phyloP scores from a whole-genome alignment of 1,140 invertebrate genomes.

The Trissolcus basalis region DNA sequence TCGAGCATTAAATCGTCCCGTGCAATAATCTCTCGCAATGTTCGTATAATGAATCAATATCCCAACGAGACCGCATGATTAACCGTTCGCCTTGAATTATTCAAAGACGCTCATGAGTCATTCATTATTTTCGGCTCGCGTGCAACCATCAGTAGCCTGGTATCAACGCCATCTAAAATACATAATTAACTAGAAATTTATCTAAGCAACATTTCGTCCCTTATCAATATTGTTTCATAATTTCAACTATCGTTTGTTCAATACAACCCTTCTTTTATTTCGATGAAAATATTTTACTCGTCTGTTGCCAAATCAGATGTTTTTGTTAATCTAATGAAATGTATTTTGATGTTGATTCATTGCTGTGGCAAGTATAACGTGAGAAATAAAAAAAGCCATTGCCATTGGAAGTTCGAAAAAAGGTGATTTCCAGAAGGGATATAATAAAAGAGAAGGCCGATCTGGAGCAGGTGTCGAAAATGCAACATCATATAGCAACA shows the following conservation, averaged over 20 bases:
- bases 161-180: constrained; percentile 45
- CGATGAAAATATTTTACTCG: too few species aligned
- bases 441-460: constrained; percentile 27
- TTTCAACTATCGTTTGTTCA: not conserved
- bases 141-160: constrained; percentile 17
- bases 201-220: constrained; percentile 15
- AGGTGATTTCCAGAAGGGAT: constrained; percentile 10
- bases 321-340: too few species aligned
- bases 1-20: constrained; percentile 58
- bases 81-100: constrained; percentile 51
- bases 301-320: too few species aligned
- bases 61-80: constrained; percentile 51
- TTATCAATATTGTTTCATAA: constrained; percentile 8
- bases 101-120: constrained; percentile 54
- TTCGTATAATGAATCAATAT: constrained; percentile 59
- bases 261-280: too few species aligned
- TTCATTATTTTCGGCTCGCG: constrained; percentile 48
- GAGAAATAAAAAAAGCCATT: constrained; percentile 23
- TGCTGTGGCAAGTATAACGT: not conserved
- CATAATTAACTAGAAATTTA: constrained; percentile 46
- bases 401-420: constrained; percentile 5
- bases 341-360: not conserved
- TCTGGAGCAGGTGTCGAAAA: constrained; percentile 50
- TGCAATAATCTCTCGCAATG: constrained; percentile 53
- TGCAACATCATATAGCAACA: constrained; percentile 44